phyloP scores from a whole-genome alignment of 2,113 vertebrate species.

The Zosterops hypoxanthus region DNA sequence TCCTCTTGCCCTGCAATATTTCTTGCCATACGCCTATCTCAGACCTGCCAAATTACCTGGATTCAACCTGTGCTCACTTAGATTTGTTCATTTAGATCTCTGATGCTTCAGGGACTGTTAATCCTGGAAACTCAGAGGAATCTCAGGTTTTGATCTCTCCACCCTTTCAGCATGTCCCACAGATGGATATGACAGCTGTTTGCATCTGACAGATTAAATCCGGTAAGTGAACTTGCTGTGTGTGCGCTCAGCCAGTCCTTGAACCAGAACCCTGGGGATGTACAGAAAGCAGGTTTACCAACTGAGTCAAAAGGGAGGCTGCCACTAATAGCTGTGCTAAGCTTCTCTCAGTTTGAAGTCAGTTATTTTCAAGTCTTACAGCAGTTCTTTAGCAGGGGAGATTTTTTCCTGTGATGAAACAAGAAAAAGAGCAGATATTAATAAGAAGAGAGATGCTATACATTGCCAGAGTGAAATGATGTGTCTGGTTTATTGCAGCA shows the following conservation, averaged over 20 bases:
- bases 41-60: conserved; percentile 8
- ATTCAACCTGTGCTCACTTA: neutral
- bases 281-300: conserved; percentile 55
- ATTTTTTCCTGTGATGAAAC: conserved; percentile 15
- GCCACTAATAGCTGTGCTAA: conserved; percentile 56
- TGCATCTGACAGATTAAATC: conserved; percentile 58
- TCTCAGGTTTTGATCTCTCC: conserved; percentile 31
- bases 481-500: neutral
- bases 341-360: conserved; percentile 59
- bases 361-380: conserved; percentile 51
- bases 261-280: conserved; percentile 40
- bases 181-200: conserved; percentile 54
- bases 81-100: neutral
- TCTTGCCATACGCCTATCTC: neutral
- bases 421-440: neutral
- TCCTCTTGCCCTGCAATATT: neutral
- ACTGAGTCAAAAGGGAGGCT: conserved; percentile 32
- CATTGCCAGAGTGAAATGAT: neutral
- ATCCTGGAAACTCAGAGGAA: conserved; percentile 14
- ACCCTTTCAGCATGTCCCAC: conserved; percentile 30
- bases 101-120: neutral
- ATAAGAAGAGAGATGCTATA: neutral
- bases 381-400: conserved; percentile 8
- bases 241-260: conserved; percentile 32
- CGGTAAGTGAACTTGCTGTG: conserved; percentile 55